Base-by-base conservation (phyloP, 2,113 vertebrate genomes). In the Gasterosteus nipponicus region DNA sequence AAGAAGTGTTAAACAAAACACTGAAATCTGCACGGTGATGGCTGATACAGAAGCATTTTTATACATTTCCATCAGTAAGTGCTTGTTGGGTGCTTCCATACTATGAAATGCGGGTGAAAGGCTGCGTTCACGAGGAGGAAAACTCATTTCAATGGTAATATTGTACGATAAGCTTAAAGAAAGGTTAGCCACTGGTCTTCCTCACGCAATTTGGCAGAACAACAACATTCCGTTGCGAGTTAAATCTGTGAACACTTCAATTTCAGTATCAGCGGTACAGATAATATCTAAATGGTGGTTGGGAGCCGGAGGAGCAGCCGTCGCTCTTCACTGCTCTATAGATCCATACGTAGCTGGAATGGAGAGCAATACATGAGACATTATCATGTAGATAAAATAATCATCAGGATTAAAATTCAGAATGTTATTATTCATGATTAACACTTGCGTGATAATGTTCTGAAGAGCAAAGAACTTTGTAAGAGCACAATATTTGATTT, bases 1-100 rank as follows among this genome's bases (percentile, higher is more conserved):
- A 1, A 67, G 42, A 59, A 58, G 0, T 14, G 33, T 66, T 85
- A 58, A 83, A 63, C 16, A 76, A 63, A 22, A 76, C 31, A 5
- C 18, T 64, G 7, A 71, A 44, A 61, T 70, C 11, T 44, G 41
- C 10, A 42, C 61, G 57, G n/a, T 18, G 46, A 29, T 16, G 11
- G 65, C 26, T 59, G 5, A 66, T 54, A n/a, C 26, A 38, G 9
- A 35, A 44, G 10, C 11, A 35, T 29, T 49, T 72, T 5, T 10
- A 26, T 19, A 19, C 16, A 58, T 14, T 67, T 54, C 4, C 35
- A 60, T 22, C 12, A 72, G 26, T 38, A 5, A 69, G 2, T 60
- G 11, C 1, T 59, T 42, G n/a, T 35, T 35, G 47, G 16, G 53
- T 61, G 2, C 18, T 29, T 18, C 31, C 56, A 3, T 59, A 62